These are phyloP conservation scores for Lithodes maja DNA, from an alignment of 2,888 invertebrate genomes.

Conservation along the genomic window DNA sequence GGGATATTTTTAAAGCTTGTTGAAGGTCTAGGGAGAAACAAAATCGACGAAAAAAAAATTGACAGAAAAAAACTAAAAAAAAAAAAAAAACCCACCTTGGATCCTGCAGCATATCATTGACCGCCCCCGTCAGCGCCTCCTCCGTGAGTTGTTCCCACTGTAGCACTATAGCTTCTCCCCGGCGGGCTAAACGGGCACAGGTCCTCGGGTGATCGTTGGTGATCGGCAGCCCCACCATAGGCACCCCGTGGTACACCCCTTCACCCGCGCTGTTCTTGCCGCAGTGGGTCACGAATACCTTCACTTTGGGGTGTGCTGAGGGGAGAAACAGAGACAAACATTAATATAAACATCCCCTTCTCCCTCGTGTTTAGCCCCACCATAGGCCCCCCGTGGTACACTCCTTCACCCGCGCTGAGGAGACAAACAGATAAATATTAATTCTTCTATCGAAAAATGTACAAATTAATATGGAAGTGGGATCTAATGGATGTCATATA, in stretches of 20 bases:
- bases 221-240: slow-evolving; percentile 62
- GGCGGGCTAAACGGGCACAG: slow-evolving; percentile 46
- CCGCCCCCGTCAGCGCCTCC: slow-evolving; percentile 10
- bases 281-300: slow-evolving; percentile 70
- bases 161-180: slow-evolving; percentile 55
- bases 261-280: slow-evolving; percentile 70
- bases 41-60: background rate
- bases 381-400: slow-evolving; percentile 70
- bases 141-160: slow-evolving; percentile 60
- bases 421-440: background rate
- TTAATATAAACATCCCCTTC: background rate
- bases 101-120: slow-evolving; percentile 29
- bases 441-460: background rate
- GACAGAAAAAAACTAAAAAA: background rate
- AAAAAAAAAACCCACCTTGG: slow-evolving; percentile 27
- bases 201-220: slow-evolving; percentile 64
- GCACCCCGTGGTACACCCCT: slow-evolving; percentile 71
- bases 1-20: too few relatives aligned
- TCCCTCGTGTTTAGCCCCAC: slow-evolving; percentile 33
- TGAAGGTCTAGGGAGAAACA: background rate
- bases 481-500: too few relatives aligned
- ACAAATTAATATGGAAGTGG: too few relatives aligned
- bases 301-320: background rate
- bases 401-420: slow-evolving; percentile 69
- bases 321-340: background rate